These are phyloP conservation scores for Apodemus speciosus DNA, from an alignment of 2,113 vertebrate genomes.

Conservation along the genomic window DNA sequence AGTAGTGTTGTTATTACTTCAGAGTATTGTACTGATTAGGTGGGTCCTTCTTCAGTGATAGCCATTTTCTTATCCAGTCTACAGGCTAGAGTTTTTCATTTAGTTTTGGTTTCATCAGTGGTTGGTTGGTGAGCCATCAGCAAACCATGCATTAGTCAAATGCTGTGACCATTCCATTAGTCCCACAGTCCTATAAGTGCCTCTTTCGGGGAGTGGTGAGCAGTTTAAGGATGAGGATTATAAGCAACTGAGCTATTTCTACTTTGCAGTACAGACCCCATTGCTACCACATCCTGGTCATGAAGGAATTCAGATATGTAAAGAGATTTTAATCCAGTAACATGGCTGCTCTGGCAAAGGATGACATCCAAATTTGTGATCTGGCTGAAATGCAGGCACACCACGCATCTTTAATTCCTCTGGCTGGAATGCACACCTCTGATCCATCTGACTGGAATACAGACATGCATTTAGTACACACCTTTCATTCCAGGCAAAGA, in stretches of 20 bases:
- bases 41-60: neutral
- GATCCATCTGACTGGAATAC: no score
- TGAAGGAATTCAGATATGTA: neutral
- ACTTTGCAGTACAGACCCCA: neutral
- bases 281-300: no score
- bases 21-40: neutral
- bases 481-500: no score
- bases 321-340: no score
- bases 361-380: no score
- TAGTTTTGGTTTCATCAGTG: neutral
- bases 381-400: no score
- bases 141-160: neutral
- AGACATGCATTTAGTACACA: no score
- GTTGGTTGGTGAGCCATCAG: neutral
- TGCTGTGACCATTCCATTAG: neutral
- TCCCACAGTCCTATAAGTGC: no score
- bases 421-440: no score
- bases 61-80: neutral
- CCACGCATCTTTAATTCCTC: no score
- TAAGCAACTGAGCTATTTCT: neutral
- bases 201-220: no score
- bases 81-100: neutral
- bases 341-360: no score
- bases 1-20: neutral
- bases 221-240: neutral